These are phyloP conservation scores for Pogonocherus hispidulus DNA, from an alignment of 2,888 invertebrate species.

Conservation along the genomic window DNA sequence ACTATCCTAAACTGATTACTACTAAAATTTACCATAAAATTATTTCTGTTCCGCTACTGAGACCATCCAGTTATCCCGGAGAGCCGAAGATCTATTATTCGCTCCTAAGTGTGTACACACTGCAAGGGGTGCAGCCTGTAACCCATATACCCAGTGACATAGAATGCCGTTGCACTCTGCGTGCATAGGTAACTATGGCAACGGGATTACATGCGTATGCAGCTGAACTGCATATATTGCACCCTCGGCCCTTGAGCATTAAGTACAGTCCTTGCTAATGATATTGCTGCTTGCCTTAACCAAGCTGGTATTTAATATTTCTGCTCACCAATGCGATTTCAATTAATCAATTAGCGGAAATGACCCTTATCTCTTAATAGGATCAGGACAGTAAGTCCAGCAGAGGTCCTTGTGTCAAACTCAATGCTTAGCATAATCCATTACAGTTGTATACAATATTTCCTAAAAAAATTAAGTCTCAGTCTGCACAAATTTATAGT, in stretches of 20 bases:
- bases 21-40: too few relatives aligned
- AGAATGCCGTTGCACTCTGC: constrained; percentile 57
- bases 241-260: constrained; percentile 49
- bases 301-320: constrained; percentile 3
- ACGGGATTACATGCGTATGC: constrained; percentile 57
- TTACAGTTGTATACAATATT: neutral
- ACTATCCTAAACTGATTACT: too few relatives aligned
- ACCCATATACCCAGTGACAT: constrained; percentile 66
- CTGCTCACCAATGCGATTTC: neutral
- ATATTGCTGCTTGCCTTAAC: constrained; percentile 16
- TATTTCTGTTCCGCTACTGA: constrained; percentile 14
- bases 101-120: constrained; percentile 41
- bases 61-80: constrained; percentile 13
- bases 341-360: constrained; percentile 1
- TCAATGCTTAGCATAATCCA: neutral
- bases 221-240: constrained; percentile 47
- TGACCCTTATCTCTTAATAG: neutral
- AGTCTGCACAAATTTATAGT: too few relatives aligned
- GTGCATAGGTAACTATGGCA: constrained; percentile 55
- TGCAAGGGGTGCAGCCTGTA: constrained; percentile 45
- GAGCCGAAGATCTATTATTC: constrained; percentile 38
- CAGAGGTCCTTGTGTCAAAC: neutral
- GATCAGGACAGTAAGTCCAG: neutral
- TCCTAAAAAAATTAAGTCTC: too few relatives aligned
- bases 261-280: constrained; percentile 53